Evolutionary conservation across 2,113 vertebrate species (phyloP).

Genomic region (Sceloporus tristichus): DNA sequence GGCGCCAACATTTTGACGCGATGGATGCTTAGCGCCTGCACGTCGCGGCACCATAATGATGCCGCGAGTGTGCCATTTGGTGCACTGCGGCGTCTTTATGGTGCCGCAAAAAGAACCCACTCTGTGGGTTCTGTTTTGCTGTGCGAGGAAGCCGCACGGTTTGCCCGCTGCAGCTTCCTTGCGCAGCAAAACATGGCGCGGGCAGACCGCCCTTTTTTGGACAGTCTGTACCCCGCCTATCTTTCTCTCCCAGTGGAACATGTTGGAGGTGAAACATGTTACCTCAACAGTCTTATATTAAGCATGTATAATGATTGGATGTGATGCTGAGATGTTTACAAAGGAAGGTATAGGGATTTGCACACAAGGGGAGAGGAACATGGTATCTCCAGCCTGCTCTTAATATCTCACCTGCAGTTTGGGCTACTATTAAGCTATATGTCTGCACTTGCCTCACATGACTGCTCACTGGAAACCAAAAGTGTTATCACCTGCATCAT

Average conservation of each 20-base stretch:
- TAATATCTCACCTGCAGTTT: neutral
- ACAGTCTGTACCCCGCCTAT: too few species aligned
- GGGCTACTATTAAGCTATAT: neutral
- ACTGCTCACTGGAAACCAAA: neutral
- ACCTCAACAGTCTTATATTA: neutral
- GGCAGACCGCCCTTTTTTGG: too few species aligned
- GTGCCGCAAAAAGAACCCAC: too few species aligned
- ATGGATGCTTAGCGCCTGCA: too few species aligned
- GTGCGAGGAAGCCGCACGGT: too few species aligned
- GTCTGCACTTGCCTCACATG: neutral
- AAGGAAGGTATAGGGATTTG: neutral
- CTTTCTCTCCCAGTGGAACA: neutral
- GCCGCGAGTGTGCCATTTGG: too few species aligned
- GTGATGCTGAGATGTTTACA: neutral
- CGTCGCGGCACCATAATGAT: too few species aligned
- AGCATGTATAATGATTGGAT: neutral
- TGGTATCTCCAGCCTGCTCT: neutral
- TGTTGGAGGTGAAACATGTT: neutral
- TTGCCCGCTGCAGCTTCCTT: too few species aligned
- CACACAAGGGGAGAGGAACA: neutral
- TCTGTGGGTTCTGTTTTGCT: too few species aligned
- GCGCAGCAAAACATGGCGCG: too few species aligned
- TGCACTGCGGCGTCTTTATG: too few species aligned
- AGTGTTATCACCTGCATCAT: neutral
- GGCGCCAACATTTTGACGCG: too few species aligned